These are phyloP conservation scores for Cichlasoma orientale DNA, from an alignment of 2,797 vertebrate species.

Conservation along the genomic window DNA sequence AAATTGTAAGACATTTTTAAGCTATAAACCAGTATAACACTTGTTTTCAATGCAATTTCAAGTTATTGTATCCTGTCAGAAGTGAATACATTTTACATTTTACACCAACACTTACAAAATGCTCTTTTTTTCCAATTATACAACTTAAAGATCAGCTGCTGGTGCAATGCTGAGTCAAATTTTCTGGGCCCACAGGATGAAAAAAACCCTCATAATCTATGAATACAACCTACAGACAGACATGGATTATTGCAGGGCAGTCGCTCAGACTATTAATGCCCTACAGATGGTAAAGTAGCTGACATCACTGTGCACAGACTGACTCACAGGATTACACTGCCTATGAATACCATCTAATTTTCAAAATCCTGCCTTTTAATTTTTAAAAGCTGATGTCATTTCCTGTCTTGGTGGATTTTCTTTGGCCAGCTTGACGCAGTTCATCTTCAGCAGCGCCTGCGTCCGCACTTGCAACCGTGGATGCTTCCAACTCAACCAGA, in stretches of 20 bases:
- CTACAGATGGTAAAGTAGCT: slow-evolving; percentile 15
- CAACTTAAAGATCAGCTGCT: neutral
- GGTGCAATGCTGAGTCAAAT: neutral
- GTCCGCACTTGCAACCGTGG: slow-evolving; percentile 70
- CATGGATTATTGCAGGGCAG: neutral
- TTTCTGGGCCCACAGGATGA: neutral
- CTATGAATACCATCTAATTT: neutral
- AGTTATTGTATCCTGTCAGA: neutral
- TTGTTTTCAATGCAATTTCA: neutral
- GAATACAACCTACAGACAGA: neutral
- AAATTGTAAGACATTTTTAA: neutral
- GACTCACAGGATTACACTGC: slow-evolving; percentile 1
- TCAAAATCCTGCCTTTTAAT: slow-evolving; percentile 23
- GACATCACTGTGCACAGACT: slow-evolving; percentile 9
- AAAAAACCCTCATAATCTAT: neutral
- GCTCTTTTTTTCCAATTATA: neutral
- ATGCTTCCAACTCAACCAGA: slow-evolving; percentile 71
- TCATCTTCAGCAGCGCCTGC: slow-evolving; percentile 57
- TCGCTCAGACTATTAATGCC: neutral
- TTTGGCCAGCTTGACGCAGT: slow-evolving; percentile 19
- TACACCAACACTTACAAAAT: neutral
- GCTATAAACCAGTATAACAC: neutral
- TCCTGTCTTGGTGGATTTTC: neutral
- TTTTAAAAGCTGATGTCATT: slow-evolving; percentile 24
- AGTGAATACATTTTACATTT: neutral